Evolutionary conservation across 2,888 invertebrate species (phyloP).

Genomic region (Leptinotarsa haldemani): DNA sequence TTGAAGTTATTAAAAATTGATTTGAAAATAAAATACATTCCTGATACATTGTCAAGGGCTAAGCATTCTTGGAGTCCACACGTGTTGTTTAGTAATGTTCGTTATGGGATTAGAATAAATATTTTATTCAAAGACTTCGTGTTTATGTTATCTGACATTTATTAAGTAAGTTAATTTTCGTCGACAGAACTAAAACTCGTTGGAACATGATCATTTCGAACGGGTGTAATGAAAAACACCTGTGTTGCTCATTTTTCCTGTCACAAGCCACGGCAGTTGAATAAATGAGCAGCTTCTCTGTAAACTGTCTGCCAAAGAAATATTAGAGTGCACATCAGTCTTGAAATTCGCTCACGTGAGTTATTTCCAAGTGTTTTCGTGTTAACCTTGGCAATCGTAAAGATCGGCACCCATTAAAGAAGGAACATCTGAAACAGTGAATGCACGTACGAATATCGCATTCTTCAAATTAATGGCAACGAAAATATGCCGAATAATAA

Average conservation of each 20-base stretch:
- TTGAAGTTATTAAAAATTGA: too few species aligned
- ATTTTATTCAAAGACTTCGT: too few species aligned
- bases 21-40: too few species aligned
- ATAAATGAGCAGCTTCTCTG: neutral
- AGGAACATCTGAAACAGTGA: neutral
- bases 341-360: neutral
- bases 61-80: too few species aligned
- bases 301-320: neutral
- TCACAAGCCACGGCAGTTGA: neutral
- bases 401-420: constrained; percentile 2
- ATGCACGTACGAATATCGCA: constrained; percentile 5
- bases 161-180: too few species aligned
- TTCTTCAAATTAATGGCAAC: constrained; percentile 6
- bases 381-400: neutral
- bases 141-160: too few species aligned
- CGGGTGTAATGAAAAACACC: too few species aligned
- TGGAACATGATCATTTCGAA: too few species aligned
- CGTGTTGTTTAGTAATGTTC: too few species aligned
- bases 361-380: neutral
- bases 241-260: neutral
- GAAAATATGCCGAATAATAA: constrained; percentile 19
- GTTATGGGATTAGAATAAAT: too few species aligned
- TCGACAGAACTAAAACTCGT: too few species aligned
- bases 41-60: too few species aligned
- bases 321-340: neutral